These are phyloP conservation scores for Pseudolaguvia tuberculata DNA, from an alignment of 2,113 vertebrate genomes.

Conservation along the genomic window DNA sequence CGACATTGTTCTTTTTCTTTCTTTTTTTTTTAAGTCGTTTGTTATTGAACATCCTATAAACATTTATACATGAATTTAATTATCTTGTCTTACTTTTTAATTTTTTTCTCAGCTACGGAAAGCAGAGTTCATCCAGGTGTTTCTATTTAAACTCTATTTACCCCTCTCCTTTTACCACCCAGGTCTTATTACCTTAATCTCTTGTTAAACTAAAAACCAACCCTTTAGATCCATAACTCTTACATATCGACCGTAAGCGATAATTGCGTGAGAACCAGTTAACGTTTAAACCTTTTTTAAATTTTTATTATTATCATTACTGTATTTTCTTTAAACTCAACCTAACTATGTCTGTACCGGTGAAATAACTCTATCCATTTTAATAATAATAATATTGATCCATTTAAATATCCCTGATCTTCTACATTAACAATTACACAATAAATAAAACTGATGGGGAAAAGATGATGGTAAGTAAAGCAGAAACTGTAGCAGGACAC, in stretches of 20 bases:
- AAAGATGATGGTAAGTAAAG: constrained; percentile 9
- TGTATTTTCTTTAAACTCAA: neutral
- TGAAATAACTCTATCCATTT: constrained; percentile 19
- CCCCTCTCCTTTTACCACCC: too few species aligned
- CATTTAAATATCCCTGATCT: neutral
- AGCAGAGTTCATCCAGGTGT: constrained; percentile 61
- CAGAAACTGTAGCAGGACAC: neutral
- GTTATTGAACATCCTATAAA: constrained; percentile 4
- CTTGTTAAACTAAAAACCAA: constrained; percentile 23
- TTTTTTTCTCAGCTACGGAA: constrained; percentile 58
- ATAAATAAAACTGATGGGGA: neutral
- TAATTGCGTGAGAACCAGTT: neutral
- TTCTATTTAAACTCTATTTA: constrained; percentile 41
- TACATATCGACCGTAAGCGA: neutral
- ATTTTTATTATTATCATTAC: neutral
- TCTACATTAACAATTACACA: neutral
- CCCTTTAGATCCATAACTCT: neutral
- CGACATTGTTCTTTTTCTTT: neutral
- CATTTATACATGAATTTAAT: constrained; percentile 17
- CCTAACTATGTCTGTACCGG: neutral
- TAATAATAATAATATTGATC: neutral
- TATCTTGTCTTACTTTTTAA: constrained; percentile 22
- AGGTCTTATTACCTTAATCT: constrained; percentile 14
- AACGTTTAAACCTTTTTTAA: neutral
- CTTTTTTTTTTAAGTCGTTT: neutral